These are phyloP conservation scores for Orchesella cincta DNA, from an alignment of 1,140 invertebrate species.

Conservation along the genomic window DNA sequence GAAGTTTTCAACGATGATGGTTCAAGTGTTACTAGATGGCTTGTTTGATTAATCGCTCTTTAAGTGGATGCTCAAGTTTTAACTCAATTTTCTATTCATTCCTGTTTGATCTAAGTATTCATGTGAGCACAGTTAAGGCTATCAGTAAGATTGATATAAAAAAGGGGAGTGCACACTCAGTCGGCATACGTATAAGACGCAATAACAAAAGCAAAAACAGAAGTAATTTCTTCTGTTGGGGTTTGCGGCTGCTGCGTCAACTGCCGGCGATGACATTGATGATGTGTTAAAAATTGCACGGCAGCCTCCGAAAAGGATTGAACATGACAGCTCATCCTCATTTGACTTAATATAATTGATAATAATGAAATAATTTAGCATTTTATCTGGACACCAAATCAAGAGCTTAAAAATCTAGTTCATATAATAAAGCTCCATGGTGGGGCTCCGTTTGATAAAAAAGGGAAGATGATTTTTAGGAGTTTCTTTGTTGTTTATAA, in stretches of 20 bases:
- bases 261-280: conserved; percentile 19
- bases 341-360: conserved; percentile 1
- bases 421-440: too few species aligned
- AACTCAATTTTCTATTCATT: conserved; percentile 18
- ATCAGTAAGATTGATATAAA: conserved; percentile 3
- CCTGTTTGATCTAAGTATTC: background rate
- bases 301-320: background rate
- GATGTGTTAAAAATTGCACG: conserved; percentile 14
- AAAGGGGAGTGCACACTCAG: conserved; percentile 6
- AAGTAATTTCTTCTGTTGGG: background rate
- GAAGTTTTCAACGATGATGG: background rate
- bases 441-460: too few species aligned
- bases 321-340: background rate
- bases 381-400: background rate
- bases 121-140: background rate
- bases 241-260: background rate
- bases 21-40: too few species aligned
- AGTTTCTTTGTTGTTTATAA: too few species aligned
- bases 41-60: conserved; percentile 15
- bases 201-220: too few species aligned
- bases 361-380: conserved; percentile 17
- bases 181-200: conserved; percentile 2
- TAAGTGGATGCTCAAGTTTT: background rate
- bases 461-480: too few species aligned
- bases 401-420: too few species aligned